phyloP scores from a whole-genome alignment of 2,797 vertebrate species.

The Heteromormyrus szaboi region DNA sequence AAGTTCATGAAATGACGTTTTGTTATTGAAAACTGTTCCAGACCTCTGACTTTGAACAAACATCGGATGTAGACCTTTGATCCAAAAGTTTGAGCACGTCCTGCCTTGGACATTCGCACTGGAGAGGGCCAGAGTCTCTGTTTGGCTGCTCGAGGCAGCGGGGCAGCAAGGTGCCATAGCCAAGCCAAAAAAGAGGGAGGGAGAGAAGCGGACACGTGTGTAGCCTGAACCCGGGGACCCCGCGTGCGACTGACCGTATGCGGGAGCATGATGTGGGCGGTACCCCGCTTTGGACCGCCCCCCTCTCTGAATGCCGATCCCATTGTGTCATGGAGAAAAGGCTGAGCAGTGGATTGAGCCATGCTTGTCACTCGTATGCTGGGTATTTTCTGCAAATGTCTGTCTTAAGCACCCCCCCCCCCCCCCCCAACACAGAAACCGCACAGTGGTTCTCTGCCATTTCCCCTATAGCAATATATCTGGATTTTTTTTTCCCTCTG shows the following conservation, averaged over 20 bases:
- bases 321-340: slow-evolving; percentile 32
- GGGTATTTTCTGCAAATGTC: neutral
- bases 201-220: neutral
- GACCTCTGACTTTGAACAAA: neutral
- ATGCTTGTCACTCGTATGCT: neutral
- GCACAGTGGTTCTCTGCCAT: neutral
- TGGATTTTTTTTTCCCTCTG: neutral
- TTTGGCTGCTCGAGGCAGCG: neutral
- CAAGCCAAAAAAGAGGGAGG: neutral
- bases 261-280: neutral
- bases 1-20: neutral
- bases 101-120: neutral
- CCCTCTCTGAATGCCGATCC: neutral
- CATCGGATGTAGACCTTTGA: neutral
- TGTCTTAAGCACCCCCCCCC: neutral
- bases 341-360: neutral
- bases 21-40: neutral
- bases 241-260: neutral
- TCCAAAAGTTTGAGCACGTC: neutral
- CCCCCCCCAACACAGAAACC: neutral
- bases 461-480: neutral
- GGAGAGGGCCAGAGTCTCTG: neutral
- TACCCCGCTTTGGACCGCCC: neutral
- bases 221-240: neutral
- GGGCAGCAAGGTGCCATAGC: neutral